Conservation (phyloP, 2,113 vertebrate species). For the Antigone vipio region DNA sequence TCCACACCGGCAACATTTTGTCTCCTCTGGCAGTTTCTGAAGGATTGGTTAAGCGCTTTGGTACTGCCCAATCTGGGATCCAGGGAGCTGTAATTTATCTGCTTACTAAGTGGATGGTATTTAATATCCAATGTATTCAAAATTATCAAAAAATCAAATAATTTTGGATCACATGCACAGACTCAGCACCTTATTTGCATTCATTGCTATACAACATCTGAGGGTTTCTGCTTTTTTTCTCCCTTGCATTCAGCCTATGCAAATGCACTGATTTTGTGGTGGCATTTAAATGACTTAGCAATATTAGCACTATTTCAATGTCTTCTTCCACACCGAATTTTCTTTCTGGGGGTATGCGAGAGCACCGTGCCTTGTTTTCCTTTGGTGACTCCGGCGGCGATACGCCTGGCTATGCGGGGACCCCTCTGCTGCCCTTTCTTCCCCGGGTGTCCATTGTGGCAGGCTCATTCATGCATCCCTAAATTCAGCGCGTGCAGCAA, state of each 20-base stretch:
- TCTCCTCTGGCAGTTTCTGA: neutral
- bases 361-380: neutral
- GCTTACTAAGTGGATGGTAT: neutral
- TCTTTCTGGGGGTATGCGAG: neutral
- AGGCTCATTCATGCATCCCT: constrained; percentile 41
- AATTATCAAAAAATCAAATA: neutral
- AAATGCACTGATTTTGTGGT: neutral
- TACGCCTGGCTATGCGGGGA: neutral
- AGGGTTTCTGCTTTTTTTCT: neutral
- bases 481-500: constrained; percentile 38
- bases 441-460: neutral
- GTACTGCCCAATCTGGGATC: neutral
- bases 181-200: neutral
- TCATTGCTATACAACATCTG: neutral
- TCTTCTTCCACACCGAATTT: neutral
- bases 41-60: neutral
- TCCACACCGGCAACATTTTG: neutral
- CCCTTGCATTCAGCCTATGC: neutral
- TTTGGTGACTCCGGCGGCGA: neutral
- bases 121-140: neutral
- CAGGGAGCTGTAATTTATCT: neutral
- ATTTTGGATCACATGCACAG: neutral
- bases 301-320: neutral
- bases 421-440: constrained; percentile 6
- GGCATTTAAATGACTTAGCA: neutral